Evolutionary conservation across 1,140 invertebrate species (phyloP).

Genomic region (Panonychus citri): DNA sequence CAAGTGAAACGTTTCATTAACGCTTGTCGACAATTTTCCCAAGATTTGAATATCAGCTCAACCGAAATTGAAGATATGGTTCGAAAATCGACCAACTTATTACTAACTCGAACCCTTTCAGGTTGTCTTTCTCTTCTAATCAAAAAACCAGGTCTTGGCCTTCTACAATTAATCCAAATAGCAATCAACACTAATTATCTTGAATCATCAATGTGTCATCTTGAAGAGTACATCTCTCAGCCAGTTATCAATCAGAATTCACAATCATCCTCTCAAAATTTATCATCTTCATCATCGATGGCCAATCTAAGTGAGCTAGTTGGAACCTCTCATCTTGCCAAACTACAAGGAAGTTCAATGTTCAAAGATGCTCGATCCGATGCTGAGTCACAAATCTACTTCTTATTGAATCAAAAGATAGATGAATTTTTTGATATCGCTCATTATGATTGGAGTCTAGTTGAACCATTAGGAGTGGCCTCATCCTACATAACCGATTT

Average conservation of each 20-base stretch:
- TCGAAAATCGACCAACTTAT: constrained; percentile 73
- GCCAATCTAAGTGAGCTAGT: not conserved
- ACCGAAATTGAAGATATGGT: constrained; percentile 91
- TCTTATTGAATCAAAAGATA: constrained; percentile 72
- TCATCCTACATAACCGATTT: constrained; percentile 85
- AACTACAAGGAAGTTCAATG: constrained; percentile 46
- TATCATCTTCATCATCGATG: not conserved
- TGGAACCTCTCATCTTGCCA: constrained; percentile 25
- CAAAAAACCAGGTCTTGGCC: constrained; percentile 56
- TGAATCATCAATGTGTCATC: constrained; percentile 73
- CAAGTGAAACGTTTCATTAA: constrained; percentile 94
- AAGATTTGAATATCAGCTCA: constrained; percentile 61
- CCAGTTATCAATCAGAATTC: no score
- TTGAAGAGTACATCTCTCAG: constrained; percentile 67
- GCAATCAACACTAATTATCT: constrained; percentile 94
- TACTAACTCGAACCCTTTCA: constrained; percentile 73
- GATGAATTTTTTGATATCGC: constrained; percentile 82
- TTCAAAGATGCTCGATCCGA: constrained; percentile 82
- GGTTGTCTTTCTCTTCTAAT: constrained; percentile 77
- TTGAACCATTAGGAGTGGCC: constrained; percentile 68
- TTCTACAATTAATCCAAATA: constrained; percentile 70
- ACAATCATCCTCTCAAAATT: not conserved
- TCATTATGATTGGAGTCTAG: constrained; percentile 81
- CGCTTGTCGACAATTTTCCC: constrained; percentile 86
- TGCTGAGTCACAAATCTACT: constrained; percentile 87